Conservation (phyloP, 2,797 vertebrate species). For the Alfaro cultratus region DNA sequence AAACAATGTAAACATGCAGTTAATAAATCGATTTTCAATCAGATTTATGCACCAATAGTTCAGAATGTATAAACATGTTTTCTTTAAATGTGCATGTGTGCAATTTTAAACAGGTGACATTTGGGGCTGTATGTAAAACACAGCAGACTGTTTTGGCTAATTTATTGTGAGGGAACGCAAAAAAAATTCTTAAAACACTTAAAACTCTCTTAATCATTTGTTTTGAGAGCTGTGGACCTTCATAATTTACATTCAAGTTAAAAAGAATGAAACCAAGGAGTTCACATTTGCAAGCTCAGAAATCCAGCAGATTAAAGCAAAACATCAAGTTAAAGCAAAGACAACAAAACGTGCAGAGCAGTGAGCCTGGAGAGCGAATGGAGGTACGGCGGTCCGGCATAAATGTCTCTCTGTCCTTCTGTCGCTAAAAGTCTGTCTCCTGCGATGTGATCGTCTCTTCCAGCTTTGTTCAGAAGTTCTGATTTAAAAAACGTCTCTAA, state of each 20-base stretch:
- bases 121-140: too few relatives aligned
- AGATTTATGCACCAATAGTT: too few relatives aligned
- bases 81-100: too few relatives aligned
- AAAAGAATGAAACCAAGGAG: background rate
- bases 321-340: background rate
- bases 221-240: background rate
- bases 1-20: too few relatives aligned
- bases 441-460: background rate
- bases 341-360: conserved; percentile 34
- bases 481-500: conserved; percentile 41
- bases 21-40: too few relatives aligned
- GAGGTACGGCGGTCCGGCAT: conserved; percentile 64
- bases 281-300: conserved; percentile 22
- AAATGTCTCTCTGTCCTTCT: conserved; percentile 30
- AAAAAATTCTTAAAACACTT: background rate
- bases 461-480: conserved; percentile 37
- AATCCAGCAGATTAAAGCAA: conserved; percentile 27
- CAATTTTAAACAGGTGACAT: too few relatives aligned
- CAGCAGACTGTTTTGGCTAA: too few relatives aligned
- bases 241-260: conserved; percentile 44
- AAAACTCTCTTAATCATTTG: conserved; percentile 6
- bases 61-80: too few relatives aligned
- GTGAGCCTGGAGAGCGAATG: conserved; percentile 45
- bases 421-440: background rate
- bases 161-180: too few relatives aligned